Conservation (phyloP, 1,140 invertebrate genomes). For the Drosophila eugracilis region DNA sequence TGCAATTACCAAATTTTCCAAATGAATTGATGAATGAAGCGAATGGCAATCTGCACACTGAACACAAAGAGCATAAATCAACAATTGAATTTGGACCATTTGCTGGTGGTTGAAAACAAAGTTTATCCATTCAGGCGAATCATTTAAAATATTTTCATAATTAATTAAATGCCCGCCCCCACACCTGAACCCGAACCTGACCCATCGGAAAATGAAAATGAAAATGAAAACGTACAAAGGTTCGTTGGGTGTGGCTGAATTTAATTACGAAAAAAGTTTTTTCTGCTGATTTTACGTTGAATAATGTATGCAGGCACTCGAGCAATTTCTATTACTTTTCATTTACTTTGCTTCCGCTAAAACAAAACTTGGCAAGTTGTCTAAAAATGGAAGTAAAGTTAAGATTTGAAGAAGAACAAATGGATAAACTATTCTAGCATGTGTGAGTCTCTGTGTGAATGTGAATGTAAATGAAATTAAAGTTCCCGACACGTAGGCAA, state of each 20-base stretch:
- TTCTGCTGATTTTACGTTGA: conserved; percentile 25
- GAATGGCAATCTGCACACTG: neutral
- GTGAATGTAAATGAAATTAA: conserved; percentile 33
- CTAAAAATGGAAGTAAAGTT: conserved; percentile 4
- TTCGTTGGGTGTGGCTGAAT: conserved; percentile 11
- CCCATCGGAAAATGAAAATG: neutral
- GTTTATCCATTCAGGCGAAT: neutral
- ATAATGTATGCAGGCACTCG: conserved; percentile 36
- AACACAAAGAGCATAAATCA: conserved; percentile 1
- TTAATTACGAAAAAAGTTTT: conserved; percentile 36
- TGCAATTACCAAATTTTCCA: conserved; percentile 56
- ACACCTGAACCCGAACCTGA: conserved; percentile 1
- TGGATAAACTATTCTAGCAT: conserved; percentile 35
- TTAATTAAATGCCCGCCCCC: conserved; percentile 14
- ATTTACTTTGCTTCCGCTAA: conserved; percentile 16
- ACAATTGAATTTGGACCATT: conserved; percentile 28
- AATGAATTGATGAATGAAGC: conserved; percentile 37
- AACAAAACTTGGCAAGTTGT: conserved; percentile 14
- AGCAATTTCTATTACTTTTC: conserved; percentile 27
- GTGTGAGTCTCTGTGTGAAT: conserved; percentile 6
- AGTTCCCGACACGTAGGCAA: conserved; percentile 60
- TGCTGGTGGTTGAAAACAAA: conserved; percentile 1
- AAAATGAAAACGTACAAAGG: neutral
- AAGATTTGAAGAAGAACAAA: conserved; percentile 37
- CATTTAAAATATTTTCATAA: conserved; percentile 32